Base-by-base conservation (phyloP, 2,797 vertebrate genomes). In the Amniataba percoides region DNA sequence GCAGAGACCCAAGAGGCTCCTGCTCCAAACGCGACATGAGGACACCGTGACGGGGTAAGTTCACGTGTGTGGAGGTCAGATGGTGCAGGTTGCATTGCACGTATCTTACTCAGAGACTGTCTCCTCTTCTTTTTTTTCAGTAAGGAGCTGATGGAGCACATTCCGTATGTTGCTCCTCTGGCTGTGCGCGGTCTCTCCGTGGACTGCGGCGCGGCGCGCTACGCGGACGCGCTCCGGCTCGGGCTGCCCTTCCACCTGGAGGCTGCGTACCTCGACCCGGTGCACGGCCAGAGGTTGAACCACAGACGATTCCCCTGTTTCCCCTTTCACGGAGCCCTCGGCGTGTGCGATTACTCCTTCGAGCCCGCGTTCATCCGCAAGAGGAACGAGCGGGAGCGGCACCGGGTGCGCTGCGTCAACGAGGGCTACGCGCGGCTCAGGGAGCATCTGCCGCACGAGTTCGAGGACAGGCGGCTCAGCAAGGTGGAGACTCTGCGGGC, bases 331-430 rank as follows among this genome's bases (percentile, higher is more conserved):
- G 78, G 88, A 43, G 83, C 84, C 19, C 60, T 88, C 18, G 82
- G 81, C 0, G 74, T 94, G 75, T 96, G 91, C 25, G 96, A 96
- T 80, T 96, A 84, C 61, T 90, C 96, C 39, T 92, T 97, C 14
- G 96, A 97, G 89, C 97, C 97, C 1, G 94, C 97, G 70, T 98
- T 97, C 86, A 96, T 99, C 77, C 95, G 95, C 7, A 97, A 97
- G 84, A 94, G 98, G 70, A 99, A 99, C 16, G 97, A 98, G 81
- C 85, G 97, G 51, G 98, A 99, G 85, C 89, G 98, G 58, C 97
- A 97, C 85, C 93, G 98, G 21, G 98, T 99, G 84, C 97, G 97
- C 85, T 97, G 97, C n/a, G 97, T 99, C 56, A 99, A 99, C n/a
- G 96, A 97, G 80, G 98, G 97, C 46, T 99, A 99, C 83, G 94